Conservation (phyloP, 1,140 invertebrate genomes). For the Aradophagus sp. region DNA sequence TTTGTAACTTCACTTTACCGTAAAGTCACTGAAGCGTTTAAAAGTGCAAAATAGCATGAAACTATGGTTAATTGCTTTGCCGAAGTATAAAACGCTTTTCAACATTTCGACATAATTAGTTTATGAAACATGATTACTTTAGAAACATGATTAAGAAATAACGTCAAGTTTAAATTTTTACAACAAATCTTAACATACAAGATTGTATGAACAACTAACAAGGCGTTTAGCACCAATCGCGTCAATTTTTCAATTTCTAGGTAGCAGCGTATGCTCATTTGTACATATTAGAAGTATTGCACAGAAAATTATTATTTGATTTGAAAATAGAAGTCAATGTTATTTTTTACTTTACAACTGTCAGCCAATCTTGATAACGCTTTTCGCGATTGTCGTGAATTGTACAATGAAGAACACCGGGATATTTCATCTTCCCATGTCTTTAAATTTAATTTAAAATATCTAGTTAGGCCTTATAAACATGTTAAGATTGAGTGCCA, state of each 20-base stretch:
- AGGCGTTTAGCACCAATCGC: slow-evolving; percentile 16
- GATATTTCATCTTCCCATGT: no score
- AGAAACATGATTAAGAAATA: neutral
- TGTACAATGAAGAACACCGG: no score
- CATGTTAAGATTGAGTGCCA: no score
- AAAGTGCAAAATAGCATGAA: no score
- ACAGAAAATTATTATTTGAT: slow-evolving; percentile 8
- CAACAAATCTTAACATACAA: neutral
- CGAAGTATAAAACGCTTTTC: neutral
- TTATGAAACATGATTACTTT: neutral
- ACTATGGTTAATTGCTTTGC: no score
- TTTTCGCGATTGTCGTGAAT: neutral
- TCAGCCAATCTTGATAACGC: no score
- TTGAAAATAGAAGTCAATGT: slow-evolving; percentile 5
- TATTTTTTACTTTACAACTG: no score
- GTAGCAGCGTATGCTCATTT: slow-evolving; percentile 2
- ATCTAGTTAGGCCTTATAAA: no score
- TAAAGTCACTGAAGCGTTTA: no score
- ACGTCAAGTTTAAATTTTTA: neutral
- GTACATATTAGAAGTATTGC: slow-evolving; percentile 19
- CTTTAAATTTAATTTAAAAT: no score
- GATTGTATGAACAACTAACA: neutral
- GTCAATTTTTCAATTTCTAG: slow-evolving; percentile 6
- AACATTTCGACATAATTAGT: neutral
- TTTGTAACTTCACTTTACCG: no score